phyloP scores from a whole-genome alignment of 2,888 invertebrate genomes.

The Mythimna loreyi region DNA sequence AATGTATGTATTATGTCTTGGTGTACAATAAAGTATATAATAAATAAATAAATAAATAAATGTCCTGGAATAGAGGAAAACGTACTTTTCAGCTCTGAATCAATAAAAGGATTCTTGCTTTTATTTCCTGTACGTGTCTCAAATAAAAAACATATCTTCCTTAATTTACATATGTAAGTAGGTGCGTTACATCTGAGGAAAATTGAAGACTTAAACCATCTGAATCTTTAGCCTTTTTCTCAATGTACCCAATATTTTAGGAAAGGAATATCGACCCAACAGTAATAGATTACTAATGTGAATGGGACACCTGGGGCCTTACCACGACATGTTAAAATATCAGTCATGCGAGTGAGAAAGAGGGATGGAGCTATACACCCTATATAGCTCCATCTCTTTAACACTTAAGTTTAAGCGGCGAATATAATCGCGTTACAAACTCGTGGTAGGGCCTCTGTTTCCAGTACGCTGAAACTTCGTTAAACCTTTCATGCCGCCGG shows the following conservation, averaged over 20 bases:
- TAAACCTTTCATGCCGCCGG: neutral
- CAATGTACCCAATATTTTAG: neutral
- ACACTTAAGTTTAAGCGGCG: too few species aligned
- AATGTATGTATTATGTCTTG: too few species aligned
- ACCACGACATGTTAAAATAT: too few species aligned
- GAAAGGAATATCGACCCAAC: slow-evolving; percentile 6
- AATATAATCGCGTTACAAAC: too few species aligned
- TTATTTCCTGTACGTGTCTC: neutral
- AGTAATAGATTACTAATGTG: slow-evolving; percentile 31
- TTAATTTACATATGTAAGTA: neutral
- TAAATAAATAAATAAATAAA: too few species aligned
- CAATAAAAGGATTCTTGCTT: neutral
- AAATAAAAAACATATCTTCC: neutral
- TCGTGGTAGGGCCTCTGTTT: slow-evolving; percentile 1
- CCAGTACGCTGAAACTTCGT: slow-evolving; percentile 11
- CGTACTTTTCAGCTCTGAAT: too few species aligned
- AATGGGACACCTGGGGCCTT: slow-evolving; percentile 5
- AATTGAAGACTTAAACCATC: neutral
- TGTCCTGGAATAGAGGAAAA: too few species aligned
- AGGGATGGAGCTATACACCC: too few species aligned
- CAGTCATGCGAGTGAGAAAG: too few species aligned
- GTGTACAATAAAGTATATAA: too few species aligned
- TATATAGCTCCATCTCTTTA: too few species aligned
- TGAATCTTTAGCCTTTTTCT: neutral
- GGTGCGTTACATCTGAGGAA: neutral